These are phyloP conservation scores for Oscheius sp. DNA, from an alignment of 2,888 invertebrate genomes.

Conservation along the genomic window DNA sequence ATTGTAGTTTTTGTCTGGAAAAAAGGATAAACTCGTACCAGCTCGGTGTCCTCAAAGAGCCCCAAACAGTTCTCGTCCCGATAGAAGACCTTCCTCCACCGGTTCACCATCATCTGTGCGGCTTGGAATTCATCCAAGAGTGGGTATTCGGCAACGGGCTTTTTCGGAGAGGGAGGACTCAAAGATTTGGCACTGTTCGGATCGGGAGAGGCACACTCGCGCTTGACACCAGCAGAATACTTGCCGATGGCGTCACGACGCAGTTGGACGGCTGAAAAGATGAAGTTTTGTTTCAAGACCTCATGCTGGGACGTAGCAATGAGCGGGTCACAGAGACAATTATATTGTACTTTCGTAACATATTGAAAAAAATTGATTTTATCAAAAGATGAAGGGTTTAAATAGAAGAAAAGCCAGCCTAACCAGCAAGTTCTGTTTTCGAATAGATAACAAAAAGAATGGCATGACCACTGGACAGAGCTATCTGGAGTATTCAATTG, in stretches of 20 bases:
- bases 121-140: conserved; percentile 21
- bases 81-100: conserved; percentile 16
- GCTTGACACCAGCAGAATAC: conserved; percentile 62
- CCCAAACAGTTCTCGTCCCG: conserved; percentile 6
- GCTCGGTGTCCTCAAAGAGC: background rate
- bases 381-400: too few relatives aligned
- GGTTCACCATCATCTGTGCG: conserved; percentile 14
- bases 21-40: background rate
- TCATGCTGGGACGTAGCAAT: background rate
- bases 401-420: too few relatives aligned
- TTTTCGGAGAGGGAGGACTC: conserved; percentile 21
- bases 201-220: conserved; percentile 38
- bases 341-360: too few relatives aligned
- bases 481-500: too few relatives aligned
- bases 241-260: conserved; percentile 69
- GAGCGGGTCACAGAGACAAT: too few relatives aligned
- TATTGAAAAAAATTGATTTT: too few relatives aligned
- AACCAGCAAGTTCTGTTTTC: too few relatives aligned
- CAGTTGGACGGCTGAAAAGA: conserved; percentile 65
- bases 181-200: background rate
- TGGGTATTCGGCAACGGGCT: conserved; percentile 9
- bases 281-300: background rate
- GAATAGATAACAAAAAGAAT: too few relatives aligned
- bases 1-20: background rate
- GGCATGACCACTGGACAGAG: too few relatives aligned